Evolutionary conservation across 2,113 vertebrate species (phyloP).

Genomic region (Nanorana parkeri): DNA sequence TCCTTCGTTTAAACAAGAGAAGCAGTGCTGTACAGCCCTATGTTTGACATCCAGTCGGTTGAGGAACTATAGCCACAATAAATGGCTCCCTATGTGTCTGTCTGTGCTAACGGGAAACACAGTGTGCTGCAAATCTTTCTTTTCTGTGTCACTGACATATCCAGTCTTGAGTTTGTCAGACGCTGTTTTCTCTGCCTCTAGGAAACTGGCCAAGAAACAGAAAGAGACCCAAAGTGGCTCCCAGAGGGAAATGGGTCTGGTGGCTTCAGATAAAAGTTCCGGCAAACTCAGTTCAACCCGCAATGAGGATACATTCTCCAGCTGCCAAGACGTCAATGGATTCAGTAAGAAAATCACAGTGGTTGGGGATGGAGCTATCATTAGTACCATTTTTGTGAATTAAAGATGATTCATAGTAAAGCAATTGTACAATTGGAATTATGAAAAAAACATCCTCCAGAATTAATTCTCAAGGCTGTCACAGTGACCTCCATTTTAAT

Average conservation of each 20-base stretch:
- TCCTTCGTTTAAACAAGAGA: neutral
- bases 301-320: slow-evolving; percentile 94
- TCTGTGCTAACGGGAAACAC: neutral
- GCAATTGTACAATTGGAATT: slow-evolving; percentile 55
- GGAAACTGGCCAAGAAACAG: slow-evolving; percentile 98
- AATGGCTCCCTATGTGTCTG: neutral
- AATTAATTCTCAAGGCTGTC: slow-evolving; percentile 38
- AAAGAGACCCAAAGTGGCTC: slow-evolving; percentile 96
- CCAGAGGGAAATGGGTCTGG: slow-evolving; percentile 94
- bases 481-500: neutral
- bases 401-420: slow-evolving; percentile 57
- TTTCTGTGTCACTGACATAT: slow-evolving; percentile 3
- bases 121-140: neutral
- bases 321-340: slow-evolving; percentile 92
- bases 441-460: too few relatives aligned
- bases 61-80: neutral
- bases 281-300: slow-evolving; percentile 89
- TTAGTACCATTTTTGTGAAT: slow-evolving; percentile 18
- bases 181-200: slow-evolving; percentile 76
- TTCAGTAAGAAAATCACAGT: slow-evolving; percentile 86
- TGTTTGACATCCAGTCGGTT: neutral
- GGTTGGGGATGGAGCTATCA: slow-evolving; percentile 60
- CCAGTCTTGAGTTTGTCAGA: slow-evolving; percentile 13
- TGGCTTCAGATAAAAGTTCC: slow-evolving; percentile 88
- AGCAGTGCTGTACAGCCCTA: neutral